Percentiles rank a stretch among this genome's conserved stretches.
phyloP scores from a whole-genome alignment of 1,140 invertebrate genomes.

The Scaptomyza hsui region DNA sequence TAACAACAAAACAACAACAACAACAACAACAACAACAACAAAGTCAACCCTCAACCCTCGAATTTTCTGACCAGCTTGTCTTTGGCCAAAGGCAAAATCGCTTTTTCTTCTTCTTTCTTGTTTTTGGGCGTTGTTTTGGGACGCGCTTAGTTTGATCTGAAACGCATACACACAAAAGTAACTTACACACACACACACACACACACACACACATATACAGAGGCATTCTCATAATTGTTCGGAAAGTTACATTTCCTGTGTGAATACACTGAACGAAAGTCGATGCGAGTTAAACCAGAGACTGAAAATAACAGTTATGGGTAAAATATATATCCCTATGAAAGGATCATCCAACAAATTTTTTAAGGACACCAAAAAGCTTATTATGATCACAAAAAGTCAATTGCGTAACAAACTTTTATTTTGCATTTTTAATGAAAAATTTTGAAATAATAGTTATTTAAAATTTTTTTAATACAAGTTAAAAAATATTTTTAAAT shows the following conservation, averaged over 20 bases:
- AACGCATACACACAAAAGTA: conserved; percentile 38
- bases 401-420: too few species aligned
- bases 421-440: too few species aligned
- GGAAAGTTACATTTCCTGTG: conserved; percentile 67
- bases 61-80: conserved; percentile 19
- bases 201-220: conserved; percentile 12
- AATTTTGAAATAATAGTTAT: too few species aligned
- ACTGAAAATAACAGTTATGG: too few species aligned
- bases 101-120: not conserved
- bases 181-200: conserved; percentile 6
- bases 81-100: conserved; percentile 29
- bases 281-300: not conserved
- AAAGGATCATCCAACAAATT: too few species aligned
- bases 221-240: conserved; percentile 57
- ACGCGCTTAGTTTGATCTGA: conserved; percentile 52
- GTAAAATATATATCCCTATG: too few species aligned
- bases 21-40: conserved; percentile 28
- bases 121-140: conserved; percentile 31
- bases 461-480: too few species aligned
- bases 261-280: conserved; percentile 52
- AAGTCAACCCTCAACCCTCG: conserved; percentile 23
- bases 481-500: too few species aligned
- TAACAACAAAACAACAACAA: conserved; percentile 15
- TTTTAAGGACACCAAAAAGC: too few species aligned
- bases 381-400: too few species aligned